Evolutionary conservation across 37 sponge, comb jelly and placozoan species (phyloP), one percentile per base, ranked within the genome.

Genomic region (Bolinopsis microptera): DNA sequence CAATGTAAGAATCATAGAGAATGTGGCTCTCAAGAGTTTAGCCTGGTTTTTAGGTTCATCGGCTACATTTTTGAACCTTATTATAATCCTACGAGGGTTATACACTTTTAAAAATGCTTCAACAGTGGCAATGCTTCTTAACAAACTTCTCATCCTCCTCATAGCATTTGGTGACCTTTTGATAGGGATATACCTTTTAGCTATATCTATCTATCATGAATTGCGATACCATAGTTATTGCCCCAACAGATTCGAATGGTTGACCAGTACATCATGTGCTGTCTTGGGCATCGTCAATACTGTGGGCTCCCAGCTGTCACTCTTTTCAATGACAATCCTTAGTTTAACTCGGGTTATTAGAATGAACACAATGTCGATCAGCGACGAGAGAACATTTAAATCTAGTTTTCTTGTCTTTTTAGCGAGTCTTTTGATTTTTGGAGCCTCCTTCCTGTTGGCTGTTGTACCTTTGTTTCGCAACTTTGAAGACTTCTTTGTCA

Each of bases 401-500:
- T 48, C 61, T 5, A 48, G 61, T 48, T 13, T 48, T 48, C 13
- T 48, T 18, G 61, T 48, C 61, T 48, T 48, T 48, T 13, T 48
- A 48, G 61, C 13, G 61, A 13, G 61, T 48, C 13, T 48, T 13
- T 13, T 48, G 61, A 48, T 48, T 13, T 48, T 72, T 72, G 74
- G 22, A 23, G 74, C 74, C 74, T 72, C 74, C 5, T 72, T 28
- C 18, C 31, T 72, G 3, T 28, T 82, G 35, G 35, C 83, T 23
- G 38, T 82, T 31, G 32, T 82, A 2, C 83, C 83, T 23, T 37
- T 82, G 3, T 32, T 82, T 9, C 23, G 38, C 5, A 35, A 9
- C 31, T 82, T 35, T 23, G 83, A 82, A 23, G 38, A 82, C 38
- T 82, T 82, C 37, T 82, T 82, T 32, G 83, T 82, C 13, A 82